Conservation (phyloP, 1,140 invertebrate genomes). For the Procambarus virginalis region DNA sequence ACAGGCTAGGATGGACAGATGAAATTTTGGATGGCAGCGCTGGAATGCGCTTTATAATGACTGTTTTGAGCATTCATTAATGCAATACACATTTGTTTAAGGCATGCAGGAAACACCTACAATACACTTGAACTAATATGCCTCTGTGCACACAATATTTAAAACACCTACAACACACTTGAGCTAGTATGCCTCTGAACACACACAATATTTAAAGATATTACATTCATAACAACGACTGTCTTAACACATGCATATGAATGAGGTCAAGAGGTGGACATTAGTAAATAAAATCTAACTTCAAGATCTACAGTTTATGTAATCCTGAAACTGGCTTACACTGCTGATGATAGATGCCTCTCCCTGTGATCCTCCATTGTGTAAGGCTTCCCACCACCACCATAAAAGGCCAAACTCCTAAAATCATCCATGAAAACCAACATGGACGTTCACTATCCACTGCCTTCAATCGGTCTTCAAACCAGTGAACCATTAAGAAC, state of each 20-base stretch:
- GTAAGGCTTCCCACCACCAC: conserved; percentile 81
- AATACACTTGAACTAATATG: background rate
- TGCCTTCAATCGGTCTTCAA: conserved; percentile 77
- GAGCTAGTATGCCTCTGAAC: background rate
- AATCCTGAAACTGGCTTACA: conserved; percentile 70
- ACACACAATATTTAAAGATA: background rate
- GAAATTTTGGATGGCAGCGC: background rate
- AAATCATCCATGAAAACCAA: conserved; percentile 85
- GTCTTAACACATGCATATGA: background rate
- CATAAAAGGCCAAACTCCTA: conserved; percentile 84
- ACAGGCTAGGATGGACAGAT: conserved; percentile 24
- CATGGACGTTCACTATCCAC: conserved; percentile 77
- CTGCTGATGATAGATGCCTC: conserved; percentile 80
- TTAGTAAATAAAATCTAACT: background rate
- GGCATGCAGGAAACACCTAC: background rate
- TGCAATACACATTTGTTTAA: background rate
- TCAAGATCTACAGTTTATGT: background rate
- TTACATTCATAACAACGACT: background rate
- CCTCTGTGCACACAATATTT: background rate
- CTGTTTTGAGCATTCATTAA: background rate
- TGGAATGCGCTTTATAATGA: background rate
- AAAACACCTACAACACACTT: background rate
- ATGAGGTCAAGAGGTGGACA: background rate
- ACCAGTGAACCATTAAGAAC: conserved; percentile 79
- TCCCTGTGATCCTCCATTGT: conserved; percentile 83